Evolutionary conservation across 2,113 vertebrate genomes (phyloP).

Genomic region (Glaucidium brasilianum): DNA sequence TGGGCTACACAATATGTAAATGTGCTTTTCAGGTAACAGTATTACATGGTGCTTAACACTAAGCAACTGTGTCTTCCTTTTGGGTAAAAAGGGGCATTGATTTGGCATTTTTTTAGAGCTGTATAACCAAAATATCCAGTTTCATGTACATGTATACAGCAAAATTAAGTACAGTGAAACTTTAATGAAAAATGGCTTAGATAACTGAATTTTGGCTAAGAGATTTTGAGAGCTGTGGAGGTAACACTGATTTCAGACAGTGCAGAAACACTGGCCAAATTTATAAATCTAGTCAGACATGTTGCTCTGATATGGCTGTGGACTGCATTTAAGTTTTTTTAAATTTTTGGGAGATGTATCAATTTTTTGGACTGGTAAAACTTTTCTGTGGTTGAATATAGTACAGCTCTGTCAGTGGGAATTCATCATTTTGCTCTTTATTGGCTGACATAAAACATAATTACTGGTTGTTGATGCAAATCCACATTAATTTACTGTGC

Average conservation of each 20-base stretch:
- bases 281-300: not conserved
- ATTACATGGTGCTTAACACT: not conserved
- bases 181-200: not conserved
- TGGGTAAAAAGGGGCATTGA: not conserved
- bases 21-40: not conserved
- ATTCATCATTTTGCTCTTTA: not conserved
- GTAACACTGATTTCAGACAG: not conserved
- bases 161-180: not conserved
- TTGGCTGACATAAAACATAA: not conserved
- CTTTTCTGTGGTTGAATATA: not conserved
- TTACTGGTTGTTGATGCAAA: not conserved
- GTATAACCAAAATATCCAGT: not conserved
- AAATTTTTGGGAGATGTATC: not conserved
- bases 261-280: not conserved
- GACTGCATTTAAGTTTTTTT: not conserved
- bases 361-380: not conserved
- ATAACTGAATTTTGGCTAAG: not conserved
- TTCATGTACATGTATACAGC: not conserved
- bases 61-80: not conserved
- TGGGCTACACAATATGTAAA: not conserved
- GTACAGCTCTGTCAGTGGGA: not conserved
- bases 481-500: conserved; percentile 16
- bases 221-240: not conserved
- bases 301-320: not conserved
- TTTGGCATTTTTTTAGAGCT: not conserved